Percentiles rank a stretch among this genome's conserved stretches.
Conservation (phyloP, 2,888 invertebrate species). For the Pseudeuparius sepicola region DNA sequence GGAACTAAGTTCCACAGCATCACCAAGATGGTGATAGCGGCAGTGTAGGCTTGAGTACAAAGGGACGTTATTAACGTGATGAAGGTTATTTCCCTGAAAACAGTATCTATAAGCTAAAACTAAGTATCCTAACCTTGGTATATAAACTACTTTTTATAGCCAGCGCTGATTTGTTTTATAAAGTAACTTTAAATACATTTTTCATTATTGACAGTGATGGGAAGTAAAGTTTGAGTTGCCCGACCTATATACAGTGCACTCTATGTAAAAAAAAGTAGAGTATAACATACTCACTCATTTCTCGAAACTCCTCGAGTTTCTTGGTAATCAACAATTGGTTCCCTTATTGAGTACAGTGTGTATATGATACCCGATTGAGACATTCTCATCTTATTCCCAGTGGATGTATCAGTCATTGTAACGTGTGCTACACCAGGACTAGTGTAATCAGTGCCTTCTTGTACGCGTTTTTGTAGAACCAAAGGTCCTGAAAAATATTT, state of each 20-base stretch:
- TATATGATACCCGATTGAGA: constrained; percentile 22
- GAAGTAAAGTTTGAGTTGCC: too few relatives aligned
- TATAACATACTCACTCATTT: constrained; percentile 29
- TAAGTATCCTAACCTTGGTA: too few relatives aligned
- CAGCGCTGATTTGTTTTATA: too few relatives aligned
- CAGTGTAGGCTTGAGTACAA: constrained; percentile 32
- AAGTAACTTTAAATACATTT: too few relatives aligned
- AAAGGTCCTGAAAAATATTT: too few relatives aligned
- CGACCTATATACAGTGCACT: too few relatives aligned
- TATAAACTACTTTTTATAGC: too few relatives aligned
- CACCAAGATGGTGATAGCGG: constrained; percentile 31
- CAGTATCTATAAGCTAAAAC: constrained; percentile 12
- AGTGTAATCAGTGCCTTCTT: too few relatives aligned
- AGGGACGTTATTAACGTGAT: constrained; percentile 31
- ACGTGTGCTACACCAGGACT: too few relatives aligned
- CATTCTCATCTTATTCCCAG: constrained; percentile 15
- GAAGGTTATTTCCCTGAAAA: constrained; percentile 34
- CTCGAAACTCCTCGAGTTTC: constrained; percentile 31
- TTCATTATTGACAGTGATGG: too few relatives aligned
- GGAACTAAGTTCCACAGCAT: constrained; percentile 32
- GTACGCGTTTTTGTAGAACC: too few relatives aligned
- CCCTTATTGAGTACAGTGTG: constrained; percentile 27
- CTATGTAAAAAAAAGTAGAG: neutral
- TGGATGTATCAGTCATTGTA: neutral
- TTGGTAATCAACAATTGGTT: constrained; percentile 35